Conservation (phyloP, 2,797 vertebrate species). For the Dromococcyx pavoninus region DNA sequence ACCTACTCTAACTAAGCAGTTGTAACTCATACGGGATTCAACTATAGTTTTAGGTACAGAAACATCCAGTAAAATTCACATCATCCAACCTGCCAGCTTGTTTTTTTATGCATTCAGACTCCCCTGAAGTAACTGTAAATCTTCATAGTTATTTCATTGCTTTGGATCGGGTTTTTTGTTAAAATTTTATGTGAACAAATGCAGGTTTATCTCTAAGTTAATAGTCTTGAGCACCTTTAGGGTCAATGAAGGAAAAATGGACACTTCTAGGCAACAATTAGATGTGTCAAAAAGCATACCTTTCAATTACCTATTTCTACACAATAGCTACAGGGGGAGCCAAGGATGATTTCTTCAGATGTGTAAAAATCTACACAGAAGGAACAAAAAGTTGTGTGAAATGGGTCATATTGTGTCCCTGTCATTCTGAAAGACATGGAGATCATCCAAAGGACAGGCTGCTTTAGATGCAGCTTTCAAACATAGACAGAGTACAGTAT, state of each 20-base stretch:
- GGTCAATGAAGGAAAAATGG: not conserved
- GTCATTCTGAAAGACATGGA: not conserved
- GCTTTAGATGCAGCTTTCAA: not conserved
- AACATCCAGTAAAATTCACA: not conserved
- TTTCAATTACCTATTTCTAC: not conserved
- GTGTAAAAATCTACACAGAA: not conserved
- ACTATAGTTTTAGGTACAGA: not conserved
- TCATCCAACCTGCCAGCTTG: not conserved
- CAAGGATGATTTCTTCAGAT: not conserved
- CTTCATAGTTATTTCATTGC: not conserved
- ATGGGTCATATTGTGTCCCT: not conserved
- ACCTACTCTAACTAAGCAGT: not conserved
- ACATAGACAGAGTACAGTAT: not conserved
- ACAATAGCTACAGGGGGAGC: not conserved
- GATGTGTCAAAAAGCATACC: not conserved
- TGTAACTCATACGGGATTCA: not conserved
- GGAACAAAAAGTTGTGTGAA: not conserved
- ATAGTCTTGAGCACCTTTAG: not conserved
- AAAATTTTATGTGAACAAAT: not conserved
- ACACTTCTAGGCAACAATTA: not conserved
- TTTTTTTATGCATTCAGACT: not conserved
- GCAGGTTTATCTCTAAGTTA: not conserved
- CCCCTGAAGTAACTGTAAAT: not conserved
- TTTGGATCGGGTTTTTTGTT: not conserved
- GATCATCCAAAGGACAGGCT: not conserved